Evolutionary conservation across 2,888 invertebrate species (phyloP), one percentile per base, ranked within the genome.

Genomic region (Eudasyphora cyanicolor): DNA sequence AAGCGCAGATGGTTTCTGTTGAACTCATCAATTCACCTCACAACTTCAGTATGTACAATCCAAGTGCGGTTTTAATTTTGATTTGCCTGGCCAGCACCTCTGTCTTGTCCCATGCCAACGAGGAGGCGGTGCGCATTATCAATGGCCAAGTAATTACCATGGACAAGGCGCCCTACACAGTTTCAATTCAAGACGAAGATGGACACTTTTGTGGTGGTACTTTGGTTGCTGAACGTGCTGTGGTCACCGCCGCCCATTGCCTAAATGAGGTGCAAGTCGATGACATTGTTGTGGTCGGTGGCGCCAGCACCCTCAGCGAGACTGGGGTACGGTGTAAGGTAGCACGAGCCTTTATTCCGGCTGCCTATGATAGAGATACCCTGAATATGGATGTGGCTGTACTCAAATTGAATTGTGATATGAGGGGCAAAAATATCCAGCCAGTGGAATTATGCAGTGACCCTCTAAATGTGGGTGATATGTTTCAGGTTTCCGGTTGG

Each of bases 221-320:
- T 2, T 73, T 91, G 76, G 84, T 89, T 17, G 86, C 87, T 17
- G 51, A 85, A 2, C 87, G 77, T 0, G 88, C 88, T 79, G 89
- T 91, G 49, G 81, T 91, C 0, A 91, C 90, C 0, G 91, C 91
- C 0, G 90, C 90, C 0, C 91, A 91, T 62, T 91, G 91, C 42
- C 85, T 89, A 0, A 85, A 87, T 27, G 88, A 88, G 2, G 70
- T 87, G 6, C 24, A 82, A 0, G 85, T 87, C 1, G 32, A 62
- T 7, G 71, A 83, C 0, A 27, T 91, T 0, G 78, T 76, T 19
- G 87, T 90, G 1, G 87, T 88, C n/a, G 89, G 86, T 10, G 90
- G 90, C 0, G 87, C 85, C 19, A 87, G 88, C 3, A 35, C 38
- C 19, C 17, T 38, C 19, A 0, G 12, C 0, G 64, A 64, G 2